A percentile compares a stretch with the other conserved stretches of the same genome.
Evolutionary conservation across 37 sponge, comb jelly and placozoan species (phyloP).

Genomic region (Bolinopsis microptera): DNA sequence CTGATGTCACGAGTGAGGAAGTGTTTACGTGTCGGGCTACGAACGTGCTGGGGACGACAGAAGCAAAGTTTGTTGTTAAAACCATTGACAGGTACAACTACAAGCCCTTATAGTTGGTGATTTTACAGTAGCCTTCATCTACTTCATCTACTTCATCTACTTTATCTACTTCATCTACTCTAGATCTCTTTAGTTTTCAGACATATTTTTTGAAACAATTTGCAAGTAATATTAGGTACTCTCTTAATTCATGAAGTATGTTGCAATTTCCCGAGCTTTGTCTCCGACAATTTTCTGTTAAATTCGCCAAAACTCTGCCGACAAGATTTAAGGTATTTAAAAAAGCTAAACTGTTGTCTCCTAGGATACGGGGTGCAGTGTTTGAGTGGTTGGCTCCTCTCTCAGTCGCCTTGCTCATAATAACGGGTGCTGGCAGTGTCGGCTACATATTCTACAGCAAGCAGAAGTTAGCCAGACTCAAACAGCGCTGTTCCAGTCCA

Average conservation of each 20-base stretch:
- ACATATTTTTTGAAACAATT: too few relatives aligned
- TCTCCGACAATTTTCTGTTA: too few relatives aligned
- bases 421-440: background rate
- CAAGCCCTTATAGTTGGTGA: too few relatives aligned
- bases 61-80: background rate
- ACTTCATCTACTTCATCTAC: background rate
- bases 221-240: too few relatives aligned
- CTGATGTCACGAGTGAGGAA: conserved; percentile 10
- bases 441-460: conserved; percentile 51
- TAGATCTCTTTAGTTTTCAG: too few relatives aligned
- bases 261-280: too few relatives aligned
- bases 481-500: background rate
- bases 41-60: background rate
- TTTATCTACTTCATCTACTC: background rate
- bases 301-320: background rate
- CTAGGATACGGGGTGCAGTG: background rate
- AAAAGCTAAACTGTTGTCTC: background rate
- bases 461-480: conserved; percentile 3
- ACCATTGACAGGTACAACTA: background rate
- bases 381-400: conserved; percentile 20
- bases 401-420: background rate
- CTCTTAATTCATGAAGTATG: too few relatives aligned
- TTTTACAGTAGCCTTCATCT: too few relatives aligned
- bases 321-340: background rate
- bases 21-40: conserved; percentile 18